A percentile compares a stretch with the other conserved stretches of the same genome.
phyloP scores from a whole-genome alignment of 2,113 vertebrate genomes.

The Boleophthalmus pectinirostris region DNA sequence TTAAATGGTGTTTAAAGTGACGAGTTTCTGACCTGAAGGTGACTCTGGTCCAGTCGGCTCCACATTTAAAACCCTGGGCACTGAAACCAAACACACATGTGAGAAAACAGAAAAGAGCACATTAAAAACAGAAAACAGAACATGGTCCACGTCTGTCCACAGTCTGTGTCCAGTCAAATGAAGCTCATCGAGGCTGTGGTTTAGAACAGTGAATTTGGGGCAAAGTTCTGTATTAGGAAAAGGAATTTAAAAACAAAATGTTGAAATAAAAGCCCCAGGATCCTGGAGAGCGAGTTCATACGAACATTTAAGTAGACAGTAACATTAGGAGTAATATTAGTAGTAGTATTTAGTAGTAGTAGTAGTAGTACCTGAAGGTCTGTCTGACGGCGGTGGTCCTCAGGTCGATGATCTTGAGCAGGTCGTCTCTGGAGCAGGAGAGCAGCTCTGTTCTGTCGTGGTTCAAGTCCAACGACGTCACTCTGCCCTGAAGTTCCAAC shows the following conservation, averaged over 20 bases:
- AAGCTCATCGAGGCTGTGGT: too few relatives aligned
- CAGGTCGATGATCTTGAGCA: slow-evolving; percentile 92
- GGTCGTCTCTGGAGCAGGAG: slow-evolving; percentile 92
- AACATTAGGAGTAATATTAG: too few relatives aligned
- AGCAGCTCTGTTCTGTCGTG: slow-evolving; percentile 92
- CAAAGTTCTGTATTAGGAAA: too few relatives aligned
- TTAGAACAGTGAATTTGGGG: too few relatives aligned
- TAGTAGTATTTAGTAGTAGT: not conserved
- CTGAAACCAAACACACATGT: slow-evolving; percentile 60
- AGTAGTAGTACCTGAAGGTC: slow-evolving; percentile 83
- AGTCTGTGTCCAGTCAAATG: too few relatives aligned
- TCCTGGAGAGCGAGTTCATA: too few relatives aligned
- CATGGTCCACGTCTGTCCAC: too few relatives aligned
- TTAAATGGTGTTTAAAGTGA: too few relatives aligned
- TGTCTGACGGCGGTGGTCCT: slow-evolving; percentile 82
- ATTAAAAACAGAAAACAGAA: too few relatives aligned
- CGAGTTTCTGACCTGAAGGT: slow-evolving; percentile 87
- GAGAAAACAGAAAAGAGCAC: not conserved
- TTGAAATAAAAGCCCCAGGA: too few relatives aligned
- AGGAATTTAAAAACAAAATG: too few relatives aligned
- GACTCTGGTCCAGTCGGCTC: slow-evolving; percentile 95
- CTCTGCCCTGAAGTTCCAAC: slow-evolving; percentile 88
- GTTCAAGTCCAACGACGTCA: slow-evolving; percentile 94
- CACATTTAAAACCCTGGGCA: slow-evolving; percentile 94
- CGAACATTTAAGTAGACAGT: too few relatives aligned